Percentiles rank a stretch among this genome's conserved stretches.
Evolutionary conservation across 2,113 vertebrate species (phyloP).

Genomic region (Sebastes fasciatus): DNA sequence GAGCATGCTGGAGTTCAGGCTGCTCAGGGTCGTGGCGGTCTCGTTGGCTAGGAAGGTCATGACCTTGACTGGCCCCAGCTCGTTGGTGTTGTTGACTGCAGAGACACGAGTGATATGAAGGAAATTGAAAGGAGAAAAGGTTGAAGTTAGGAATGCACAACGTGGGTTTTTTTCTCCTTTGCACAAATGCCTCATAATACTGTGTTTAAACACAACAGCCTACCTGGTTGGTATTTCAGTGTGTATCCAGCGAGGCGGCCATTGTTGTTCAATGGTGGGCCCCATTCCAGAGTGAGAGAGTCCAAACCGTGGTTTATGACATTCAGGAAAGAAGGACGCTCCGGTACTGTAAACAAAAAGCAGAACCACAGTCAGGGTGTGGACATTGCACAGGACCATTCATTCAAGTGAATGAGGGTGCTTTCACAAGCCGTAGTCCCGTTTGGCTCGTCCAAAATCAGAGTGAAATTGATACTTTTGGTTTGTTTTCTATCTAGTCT

Average conservation of each 20-base stretch:
- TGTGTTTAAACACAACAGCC: constrained; percentile 51
- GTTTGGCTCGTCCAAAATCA: too few relatives aligned
- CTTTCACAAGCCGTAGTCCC: too few relatives aligned
- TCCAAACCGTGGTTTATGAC: constrained; percentile 87
- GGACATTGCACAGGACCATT: neutral
- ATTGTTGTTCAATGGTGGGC: constrained; percentile 88
- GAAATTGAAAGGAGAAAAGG: neutral
- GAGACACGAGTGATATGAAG: neutral
- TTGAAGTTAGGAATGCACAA: neutral
- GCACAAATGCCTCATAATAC: neutral
- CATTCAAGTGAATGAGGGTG: neutral
- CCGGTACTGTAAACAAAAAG: constrained; percentile 86
- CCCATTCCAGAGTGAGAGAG: constrained; percentile 93
- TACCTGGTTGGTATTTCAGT: constrained; percentile 94
- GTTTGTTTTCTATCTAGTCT: too few relatives aligned
- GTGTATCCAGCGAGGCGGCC: constrained; percentile 91
- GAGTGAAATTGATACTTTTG: too few relatives aligned
- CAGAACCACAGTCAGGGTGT: constrained; percentile 11
- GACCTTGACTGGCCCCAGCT: constrained; percentile 88
- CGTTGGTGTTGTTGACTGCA: constrained; percentile 89
- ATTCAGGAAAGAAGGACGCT: constrained; percentile 88
- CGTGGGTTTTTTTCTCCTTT: neutral
- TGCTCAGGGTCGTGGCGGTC: constrained; percentile 88
- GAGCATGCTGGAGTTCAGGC: constrained; percentile 92
- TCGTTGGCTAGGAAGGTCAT: constrained; percentile 89